Evolutionary conservation across 2,797 vertebrate genomes (phyloP).

Genomic region (Pangasius krempfi): DNA sequence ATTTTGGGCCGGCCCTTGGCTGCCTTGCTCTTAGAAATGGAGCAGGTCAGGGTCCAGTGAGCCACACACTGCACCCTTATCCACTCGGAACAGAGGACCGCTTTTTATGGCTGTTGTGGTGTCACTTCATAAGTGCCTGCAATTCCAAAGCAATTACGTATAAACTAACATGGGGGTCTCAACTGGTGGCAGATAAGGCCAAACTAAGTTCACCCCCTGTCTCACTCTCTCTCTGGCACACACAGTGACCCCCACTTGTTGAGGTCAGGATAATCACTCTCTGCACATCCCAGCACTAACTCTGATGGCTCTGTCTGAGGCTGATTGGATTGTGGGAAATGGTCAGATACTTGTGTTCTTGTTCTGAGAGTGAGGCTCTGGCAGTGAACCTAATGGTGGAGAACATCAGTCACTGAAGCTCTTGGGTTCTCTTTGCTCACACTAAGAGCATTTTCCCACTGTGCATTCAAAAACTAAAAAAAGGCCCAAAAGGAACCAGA

Average conservation of each 20-base stretch:
- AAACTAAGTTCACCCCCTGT: constrained; percentile 59
- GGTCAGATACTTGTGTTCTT: constrained; percentile 31
- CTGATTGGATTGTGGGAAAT: constrained; percentile 45
- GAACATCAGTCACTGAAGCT: constrained; percentile 32
- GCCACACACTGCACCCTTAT: constrained; percentile 43
- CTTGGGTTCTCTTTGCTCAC: neutral
- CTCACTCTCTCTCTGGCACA: constrained; percentile 51
- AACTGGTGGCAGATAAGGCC: constrained; percentile 58
- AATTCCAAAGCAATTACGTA: constrained; percentile 69
- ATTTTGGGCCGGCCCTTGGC: constrained; percentile 39
- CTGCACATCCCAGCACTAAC: constrained; percentile 40
- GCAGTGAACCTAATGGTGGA: constrained; percentile 20
- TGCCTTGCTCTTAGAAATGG: constrained; percentile 46
- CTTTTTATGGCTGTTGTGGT: constrained; percentile 55
- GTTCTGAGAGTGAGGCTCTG: constrained; percentile 9
- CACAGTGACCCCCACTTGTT: constrained; percentile 43
- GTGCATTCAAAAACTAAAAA: neutral
- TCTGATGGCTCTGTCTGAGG: constrained; percentile 39
- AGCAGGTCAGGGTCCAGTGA: constrained; percentile 58
- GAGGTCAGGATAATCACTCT: constrained; percentile 54
- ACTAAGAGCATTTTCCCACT: neutral
- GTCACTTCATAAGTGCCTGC: constrained; percentile 64
- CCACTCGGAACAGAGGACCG: constrained; percentile 42
- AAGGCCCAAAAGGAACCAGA: neutral
- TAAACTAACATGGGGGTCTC: constrained; percentile 61